These are phyloP conservation scores for Poecilia gillii DNA, from an alignment of 2,797 vertebrate species.

Conservation along the genomic window DNA sequence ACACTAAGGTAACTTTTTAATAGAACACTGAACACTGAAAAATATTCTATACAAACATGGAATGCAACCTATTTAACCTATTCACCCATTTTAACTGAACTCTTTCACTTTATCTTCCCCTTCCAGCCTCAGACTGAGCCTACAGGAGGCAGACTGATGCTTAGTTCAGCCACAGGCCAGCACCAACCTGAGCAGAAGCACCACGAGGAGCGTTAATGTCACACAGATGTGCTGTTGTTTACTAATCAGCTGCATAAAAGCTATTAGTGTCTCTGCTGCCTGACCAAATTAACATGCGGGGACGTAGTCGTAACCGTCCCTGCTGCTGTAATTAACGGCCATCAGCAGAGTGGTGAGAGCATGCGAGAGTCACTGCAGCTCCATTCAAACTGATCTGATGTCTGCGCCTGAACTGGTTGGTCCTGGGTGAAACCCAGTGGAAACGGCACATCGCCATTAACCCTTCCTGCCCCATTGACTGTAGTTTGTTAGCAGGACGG, in stretches of 20 bases:
- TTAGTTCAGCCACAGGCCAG: neutral
- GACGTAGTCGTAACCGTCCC: constrained; percentile 40
- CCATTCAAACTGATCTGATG: constrained; percentile 7
- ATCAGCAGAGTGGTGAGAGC: constrained; percentile 19
- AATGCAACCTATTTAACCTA: neutral
- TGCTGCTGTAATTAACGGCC: constrained; percentile 68
- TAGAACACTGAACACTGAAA: neutral
- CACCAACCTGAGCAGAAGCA: constrained; percentile 5
- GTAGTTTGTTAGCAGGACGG: constrained; percentile 23
- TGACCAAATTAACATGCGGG: constrained; percentile 63
- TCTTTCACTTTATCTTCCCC: neutral
- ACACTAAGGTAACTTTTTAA: neutral
- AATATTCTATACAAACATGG: too few species aligned
- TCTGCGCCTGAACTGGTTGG: neutral
- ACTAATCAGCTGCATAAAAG: constrained; percentile 61
- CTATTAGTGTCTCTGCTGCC: constrained; percentile 53
- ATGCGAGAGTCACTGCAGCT: neutral
- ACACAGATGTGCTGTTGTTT: constrained; percentile 45
- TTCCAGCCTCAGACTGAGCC: neutral
- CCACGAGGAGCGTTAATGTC: constrained; percentile 16
- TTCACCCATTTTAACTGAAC: neutral
- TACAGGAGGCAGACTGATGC: neutral
- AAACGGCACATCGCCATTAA: constrained; percentile 24
- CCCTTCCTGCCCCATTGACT: constrained; percentile 13
- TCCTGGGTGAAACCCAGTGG: constrained; percentile 7